Percentiles rank a stretch among this genome's conserved stretches.
phyloP scores from a whole-genome alignment of 2,797 vertebrate species.

The Acridotheres tristis region DNA sequence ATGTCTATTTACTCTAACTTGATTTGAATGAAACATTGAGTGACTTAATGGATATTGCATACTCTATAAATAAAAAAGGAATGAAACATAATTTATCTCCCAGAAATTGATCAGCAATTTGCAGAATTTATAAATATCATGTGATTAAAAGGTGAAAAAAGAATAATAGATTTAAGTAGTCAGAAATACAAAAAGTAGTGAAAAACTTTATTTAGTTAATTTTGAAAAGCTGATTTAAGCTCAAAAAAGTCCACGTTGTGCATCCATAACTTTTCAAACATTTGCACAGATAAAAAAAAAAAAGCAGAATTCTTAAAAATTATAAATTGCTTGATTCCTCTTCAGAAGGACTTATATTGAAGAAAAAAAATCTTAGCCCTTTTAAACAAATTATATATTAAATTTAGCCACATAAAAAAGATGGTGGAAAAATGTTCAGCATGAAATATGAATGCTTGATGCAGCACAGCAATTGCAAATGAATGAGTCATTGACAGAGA shows the following conservation, averaged over 20 bases:
- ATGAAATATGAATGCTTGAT: constrained; percentile 21
- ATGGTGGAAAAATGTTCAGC: not conserved
- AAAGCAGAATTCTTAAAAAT: not conserved
- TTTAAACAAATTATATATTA: constrained; percentile 3
- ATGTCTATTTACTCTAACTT: constrained; percentile 1
- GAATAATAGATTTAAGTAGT: not conserved
- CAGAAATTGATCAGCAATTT: not conserved
- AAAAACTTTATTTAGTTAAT: not conserved
- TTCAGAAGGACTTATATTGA: not conserved
- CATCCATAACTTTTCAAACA: not conserved
- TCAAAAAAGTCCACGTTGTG: not conserved
- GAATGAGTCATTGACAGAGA: constrained; percentile 18
- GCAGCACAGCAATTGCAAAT: not conserved
- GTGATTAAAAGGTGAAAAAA: not conserved
- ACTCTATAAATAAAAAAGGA: not conserved
- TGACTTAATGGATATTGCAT: not conserved
- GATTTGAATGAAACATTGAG: not conserved
- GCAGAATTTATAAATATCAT: not conserved
- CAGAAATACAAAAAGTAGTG: not conserved
- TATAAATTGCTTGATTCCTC: not conserved
- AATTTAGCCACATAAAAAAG: constrained; percentile 3
- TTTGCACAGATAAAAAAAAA: not conserved
- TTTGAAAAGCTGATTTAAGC: not conserved
- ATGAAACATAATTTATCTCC: not conserved
- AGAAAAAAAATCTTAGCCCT: not conserved